Evolutionary conservation across 2,797 vertebrate species (phyloP), one percentile per base, ranked within the genome.

Genomic region (Hippopotamyrus pictus): DNA sequence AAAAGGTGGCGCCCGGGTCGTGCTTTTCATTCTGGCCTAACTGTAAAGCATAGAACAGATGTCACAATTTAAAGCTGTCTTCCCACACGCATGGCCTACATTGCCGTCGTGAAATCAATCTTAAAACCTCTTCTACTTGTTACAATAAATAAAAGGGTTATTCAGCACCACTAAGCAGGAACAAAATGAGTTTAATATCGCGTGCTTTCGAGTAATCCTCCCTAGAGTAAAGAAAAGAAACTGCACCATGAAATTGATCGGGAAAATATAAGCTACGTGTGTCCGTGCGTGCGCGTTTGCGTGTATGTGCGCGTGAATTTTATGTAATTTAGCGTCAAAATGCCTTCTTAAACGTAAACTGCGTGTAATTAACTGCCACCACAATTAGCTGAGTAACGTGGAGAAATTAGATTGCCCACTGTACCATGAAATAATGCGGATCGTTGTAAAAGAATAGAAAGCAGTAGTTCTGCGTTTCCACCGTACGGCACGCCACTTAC

Each of bases 61-160:
- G 98, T 98, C 98, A 97, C 96, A 95, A 97, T 98, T 98, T 97
- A 97, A 96, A 95, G 95, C 96, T 95, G 96, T 97, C 96, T 97
- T 96, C 96, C 96, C 94, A 97, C 95, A 96, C 97, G 96, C 96
- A 97, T 96, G 96, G 97, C 95, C 97, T 97, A 97, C 96, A 97
- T 97, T 97, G 97, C 97, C 96, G 95, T 96, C 96, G 96, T 94
- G 97, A 97, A 98, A 98, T 97, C 97, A 97, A 97, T 97, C 97
- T 97, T 96, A 97, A 97, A 97, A 98, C 97, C 97, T 97, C 97
- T 97, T 97, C 96, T 97, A 95, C 97, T 97, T 95, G 96, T 96
- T 95, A 94, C 96, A 95, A 97, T 97, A 98, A 88, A 99, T 99
- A 97, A 97, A 96, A 97, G 97, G 95, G 97, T 99, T 99, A 99